phyloP scores from a whole-genome alignment of 2,888 invertebrate species.

The Eretmocerus hayati region DNA sequence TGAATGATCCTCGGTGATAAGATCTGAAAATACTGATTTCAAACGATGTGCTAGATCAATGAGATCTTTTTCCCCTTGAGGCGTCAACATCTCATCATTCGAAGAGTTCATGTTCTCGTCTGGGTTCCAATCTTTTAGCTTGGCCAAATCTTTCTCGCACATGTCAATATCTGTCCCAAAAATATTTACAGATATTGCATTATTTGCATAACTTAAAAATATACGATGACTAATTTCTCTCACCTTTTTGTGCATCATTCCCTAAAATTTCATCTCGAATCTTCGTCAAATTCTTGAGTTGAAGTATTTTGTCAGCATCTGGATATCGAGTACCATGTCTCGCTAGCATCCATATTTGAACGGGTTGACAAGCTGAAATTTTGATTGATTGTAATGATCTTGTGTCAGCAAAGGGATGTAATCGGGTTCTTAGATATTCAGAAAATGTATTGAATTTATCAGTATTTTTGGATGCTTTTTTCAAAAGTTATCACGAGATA shows the following conservation, averaged over 20 bases:
- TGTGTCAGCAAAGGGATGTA: too few species aligned
- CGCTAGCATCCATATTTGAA: conserved; percentile 65
- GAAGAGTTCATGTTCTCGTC: background rate
- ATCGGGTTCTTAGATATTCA: too few species aligned
- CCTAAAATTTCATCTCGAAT: conserved; percentile 56
- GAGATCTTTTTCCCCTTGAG: background rate
- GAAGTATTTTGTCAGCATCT: conserved; percentile 50
- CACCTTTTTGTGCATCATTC: conserved; percentile 53
- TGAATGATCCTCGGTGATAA: background rate
- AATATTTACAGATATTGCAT: too few species aligned
- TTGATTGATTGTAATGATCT: too few species aligned
- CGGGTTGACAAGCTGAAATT: conserved; percentile 61
- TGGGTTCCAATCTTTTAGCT: background rate
- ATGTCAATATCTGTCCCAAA: too few species aligned
- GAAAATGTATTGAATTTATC: too few species aligned
- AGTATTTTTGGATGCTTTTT: background rate
- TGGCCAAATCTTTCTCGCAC: background rate
- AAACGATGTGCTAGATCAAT: background rate
- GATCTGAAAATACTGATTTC: background rate
- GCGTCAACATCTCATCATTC: background rate
- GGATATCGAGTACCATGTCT: conserved; percentile 68
- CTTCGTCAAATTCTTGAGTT: conserved; percentile 52
- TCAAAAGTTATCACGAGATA: background rate
- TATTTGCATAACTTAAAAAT: too few species aligned
- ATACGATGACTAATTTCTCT: too few species aligned